These are phyloP conservation scores for Adelognathus sp. DNA, from an alignment of 2,888 invertebrate genomes.

Conservation along the genomic window DNA sequence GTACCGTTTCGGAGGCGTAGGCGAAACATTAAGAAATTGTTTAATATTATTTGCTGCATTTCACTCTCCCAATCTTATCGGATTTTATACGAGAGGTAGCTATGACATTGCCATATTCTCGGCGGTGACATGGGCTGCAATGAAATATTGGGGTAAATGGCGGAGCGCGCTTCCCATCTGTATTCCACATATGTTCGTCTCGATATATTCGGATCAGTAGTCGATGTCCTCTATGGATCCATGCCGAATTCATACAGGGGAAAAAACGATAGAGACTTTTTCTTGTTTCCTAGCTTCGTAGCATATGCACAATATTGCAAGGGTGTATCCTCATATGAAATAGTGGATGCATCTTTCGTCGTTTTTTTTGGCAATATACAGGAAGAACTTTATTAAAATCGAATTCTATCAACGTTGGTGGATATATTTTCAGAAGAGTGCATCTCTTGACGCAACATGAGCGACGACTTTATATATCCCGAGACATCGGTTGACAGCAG, in stretches of 20 bases:
- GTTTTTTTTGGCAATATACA: background rate
- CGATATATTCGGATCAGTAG: conserved; percentile 37
- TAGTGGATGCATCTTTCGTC: background rate
- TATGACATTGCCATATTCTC: background rate
- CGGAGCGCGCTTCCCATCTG: conserved; percentile 6
- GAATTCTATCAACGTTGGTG: conserved; percentile 6
- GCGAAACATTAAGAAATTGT: too few relatives aligned
- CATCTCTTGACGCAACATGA: background rate
- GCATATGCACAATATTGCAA: conserved; percentile 49
- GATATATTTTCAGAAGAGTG: background rate
- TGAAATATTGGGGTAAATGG: conserved; percentile 33
- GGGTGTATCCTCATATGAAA: background rate
- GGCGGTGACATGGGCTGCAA: background rate
- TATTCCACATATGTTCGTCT: conserved; percentile 16
- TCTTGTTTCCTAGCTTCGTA: background rate
- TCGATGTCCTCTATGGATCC: conserved; percentile 14
- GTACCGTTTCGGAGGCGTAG: too few relatives aligned
- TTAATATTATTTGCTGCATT: too few relatives aligned
- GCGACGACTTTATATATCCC: background rate
- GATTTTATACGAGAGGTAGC: too few relatives aligned
- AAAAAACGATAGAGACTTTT: conserved; percentile 10
- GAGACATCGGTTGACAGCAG: background rate
- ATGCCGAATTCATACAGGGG: background rate
- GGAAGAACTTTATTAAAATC: conserved; percentile 29
- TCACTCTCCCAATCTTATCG: too few relatives aligned